Base-by-base conservation (phyloP, 2,113 vertebrate genomes). In the Romanogobio albipinnatus region DNA sequence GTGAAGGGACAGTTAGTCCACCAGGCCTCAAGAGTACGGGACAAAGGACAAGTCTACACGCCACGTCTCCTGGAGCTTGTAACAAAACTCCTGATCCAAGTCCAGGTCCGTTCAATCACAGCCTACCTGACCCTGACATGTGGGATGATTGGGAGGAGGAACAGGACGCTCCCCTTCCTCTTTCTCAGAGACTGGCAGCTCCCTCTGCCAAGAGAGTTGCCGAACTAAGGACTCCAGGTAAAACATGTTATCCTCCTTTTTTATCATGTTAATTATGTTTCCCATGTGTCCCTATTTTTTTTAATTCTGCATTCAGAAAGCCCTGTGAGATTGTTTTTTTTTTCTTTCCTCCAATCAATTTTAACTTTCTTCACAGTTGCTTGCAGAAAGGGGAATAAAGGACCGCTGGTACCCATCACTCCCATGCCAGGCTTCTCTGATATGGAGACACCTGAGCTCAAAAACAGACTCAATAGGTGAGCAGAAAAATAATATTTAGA, bases 371-470 rank as follows among this genome's bases (percentile, higher is more conserved):
- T n/a, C 79, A 59, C 90, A 96, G 96, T 92, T 68, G 83, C 84
- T n/a, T 77, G 85, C 19, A 88, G 17, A 62, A 93, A 86, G 83
- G 95, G 88, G 17, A 84, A 85, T 39, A 82, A 64, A 2, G 64
- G 79, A 53, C 89, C 93, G 0, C 68, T 92, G 91, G 95, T 94
- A 75, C 95, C 98, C 43, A 87, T 96, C 89, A 98, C 97, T 2
- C 98, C 98, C 0, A 94, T 97, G 95, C 97, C 98, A 24, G 85
- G 92, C 81, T 99, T 95, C 89, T 99, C 98, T 2, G 94, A 96
- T 84, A 96, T 99, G 98, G 97, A 98, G 92, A 99, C 97, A 0
- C 98, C 98, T 0, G 92, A 96, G 29, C 96, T 99, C 73, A 99
- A 97, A 94, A 96, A 94, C 89, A 96, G 95, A 84, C 91, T 99